These are phyloP conservation scores for Astyanax mexicanus DNA, from an alignment of 2,797 vertebrate species.

Conservation along the genomic window DNA sequence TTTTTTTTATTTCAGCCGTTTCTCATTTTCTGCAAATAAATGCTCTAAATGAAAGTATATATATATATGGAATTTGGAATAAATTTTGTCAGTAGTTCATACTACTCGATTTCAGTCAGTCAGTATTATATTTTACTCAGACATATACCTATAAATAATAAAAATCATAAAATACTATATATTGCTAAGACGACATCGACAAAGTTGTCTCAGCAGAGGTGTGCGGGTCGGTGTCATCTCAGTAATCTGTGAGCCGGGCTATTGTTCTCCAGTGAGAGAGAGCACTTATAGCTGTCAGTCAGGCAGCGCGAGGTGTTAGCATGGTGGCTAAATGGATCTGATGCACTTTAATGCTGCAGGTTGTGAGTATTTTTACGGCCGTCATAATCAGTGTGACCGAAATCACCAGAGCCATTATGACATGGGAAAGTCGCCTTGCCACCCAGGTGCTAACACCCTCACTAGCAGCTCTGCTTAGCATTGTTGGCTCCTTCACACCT, in stretches of 20 bases:
- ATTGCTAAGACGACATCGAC: too few relatives aligned
- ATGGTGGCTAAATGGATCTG: constrained; percentile 31
- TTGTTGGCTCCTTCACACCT: constrained; percentile 54
- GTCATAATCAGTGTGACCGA: constrained; percentile 59
- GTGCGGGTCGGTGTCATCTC: constrained; percentile 43
- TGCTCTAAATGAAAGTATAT: too few relatives aligned
- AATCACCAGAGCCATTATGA: constrained; percentile 54
- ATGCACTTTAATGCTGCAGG: constrained; percentile 27
- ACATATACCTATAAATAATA: too few relatives aligned
- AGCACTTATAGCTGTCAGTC: constrained; percentile 56
- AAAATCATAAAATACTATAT: too few relatives aligned
- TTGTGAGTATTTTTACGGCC: constrained; percentile 61
- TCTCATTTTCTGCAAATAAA: too few relatives aligned
- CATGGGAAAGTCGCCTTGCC: constrained; percentile 61
- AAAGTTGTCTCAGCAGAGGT: too few relatives aligned
- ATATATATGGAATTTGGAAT: too few relatives aligned
- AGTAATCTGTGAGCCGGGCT: constrained; percentile 33
- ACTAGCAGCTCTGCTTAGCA: constrained; percentile 55
- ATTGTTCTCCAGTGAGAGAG: constrained; percentile 51
- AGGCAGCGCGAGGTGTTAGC: constrained; percentile 34
- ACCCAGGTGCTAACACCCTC: constrained; percentile 62
- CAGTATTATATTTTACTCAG: too few relatives aligned
- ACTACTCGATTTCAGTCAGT: too few relatives aligned
- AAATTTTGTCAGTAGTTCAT: too few relatives aligned
- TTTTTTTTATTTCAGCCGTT: too few relatives aligned